Percentiles rank a stretch among this genome's conserved stretches.
Conservation (phyloP, 2,888 invertebrate species). For the Drosophila setosimentum region DNA sequence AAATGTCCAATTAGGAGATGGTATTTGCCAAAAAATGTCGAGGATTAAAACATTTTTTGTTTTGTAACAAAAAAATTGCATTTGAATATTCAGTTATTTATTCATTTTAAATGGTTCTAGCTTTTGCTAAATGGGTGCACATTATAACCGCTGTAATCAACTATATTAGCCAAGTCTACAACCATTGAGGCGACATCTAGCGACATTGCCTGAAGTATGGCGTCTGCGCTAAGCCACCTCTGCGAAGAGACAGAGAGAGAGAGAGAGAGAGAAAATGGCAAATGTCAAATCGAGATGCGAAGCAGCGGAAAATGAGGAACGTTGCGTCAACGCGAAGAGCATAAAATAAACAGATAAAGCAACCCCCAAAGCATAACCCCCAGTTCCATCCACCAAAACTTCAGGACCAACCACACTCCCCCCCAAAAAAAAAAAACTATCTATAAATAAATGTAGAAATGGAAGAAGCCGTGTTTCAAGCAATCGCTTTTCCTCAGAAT, state of each 20-base stretch:
- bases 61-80: too few species aligned
- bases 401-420: conserved; percentile 13
- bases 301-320: conserved; percentile 39
- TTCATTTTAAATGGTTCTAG: conserved; percentile 2
- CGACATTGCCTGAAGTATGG: neutral
- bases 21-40: neutral
- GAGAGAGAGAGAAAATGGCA: conserved; percentile 21
- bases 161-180: conserved; percentile 8
- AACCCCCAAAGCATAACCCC: conserved; percentile 52
- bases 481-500: neutral
- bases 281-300: conserved; percentile 71
- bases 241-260: neutral
- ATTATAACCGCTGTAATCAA: neutral
- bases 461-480: conserved; percentile 7
- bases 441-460: conserved; percentile 8
- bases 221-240: conserved; percentile 30
- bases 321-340: conserved; percentile 50
- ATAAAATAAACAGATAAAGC: conserved; percentile 62
- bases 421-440: neutral
- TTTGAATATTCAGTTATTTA: neutral
- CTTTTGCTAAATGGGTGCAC: neutral
- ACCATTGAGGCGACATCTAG: conserved; percentile 44
- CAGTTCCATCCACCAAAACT: conserved; percentile 10
- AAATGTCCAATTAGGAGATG: neutral
- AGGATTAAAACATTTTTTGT: too few species aligned